Percentiles rank a stretch among this genome's conserved stretches.
These are phyloP conservation scores for Drosophila obscura DNA, from an alignment of 1,140 invertebrate species.

Conservation along the genomic window DNA sequence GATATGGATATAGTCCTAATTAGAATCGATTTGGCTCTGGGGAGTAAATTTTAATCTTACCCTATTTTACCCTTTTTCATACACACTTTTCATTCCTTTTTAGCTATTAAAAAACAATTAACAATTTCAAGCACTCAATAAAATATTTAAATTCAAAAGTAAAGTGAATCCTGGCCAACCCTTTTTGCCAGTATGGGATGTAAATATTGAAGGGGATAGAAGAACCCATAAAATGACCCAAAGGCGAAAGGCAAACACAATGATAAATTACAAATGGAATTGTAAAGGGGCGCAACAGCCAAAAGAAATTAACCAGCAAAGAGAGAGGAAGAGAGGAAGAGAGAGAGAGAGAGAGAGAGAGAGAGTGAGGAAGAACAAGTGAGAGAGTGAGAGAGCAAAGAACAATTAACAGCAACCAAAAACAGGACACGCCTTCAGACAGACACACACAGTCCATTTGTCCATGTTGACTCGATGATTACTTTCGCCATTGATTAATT, in stretches of 20 bases:
- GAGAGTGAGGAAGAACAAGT: not conserved
- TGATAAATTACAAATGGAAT: conserved; percentile 68
- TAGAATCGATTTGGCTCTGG: conserved; percentile 48
- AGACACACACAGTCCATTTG: conserved; percentile 39
- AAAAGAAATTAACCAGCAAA: conserved; percentile 26
- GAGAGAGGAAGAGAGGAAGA: conserved; percentile 10
- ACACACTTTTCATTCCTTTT: no score
- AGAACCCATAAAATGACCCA: conserved; percentile 13
- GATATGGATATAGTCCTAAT: conserved; percentile 44
- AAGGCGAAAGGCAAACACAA: conserved; percentile 51
- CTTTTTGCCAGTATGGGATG: conserved; percentile 16
- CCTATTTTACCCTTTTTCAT: conserved; percentile 1
- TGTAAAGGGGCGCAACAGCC: conserved; percentile 49
- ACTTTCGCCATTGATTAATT: conserved; percentile 66
- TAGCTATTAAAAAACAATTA: conserved; percentile 55
- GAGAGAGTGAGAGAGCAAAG: conserved; percentile 7
- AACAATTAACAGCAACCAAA: conserved; percentile 53
- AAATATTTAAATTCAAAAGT: conserved; percentile 64
- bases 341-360: conserved; percentile 1
- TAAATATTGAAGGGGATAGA: not conserved
- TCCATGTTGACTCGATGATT: conserved; percentile 60
- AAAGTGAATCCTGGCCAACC: conserved; percentile 40
- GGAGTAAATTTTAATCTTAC: not conserved
- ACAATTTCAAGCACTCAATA: conserved; percentile 63
- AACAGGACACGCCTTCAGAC: conserved; percentile 34